phyloP scores from a whole-genome alignment of 2,797 vertebrate species.

The Chlorospingus flavigularis region DNA sequence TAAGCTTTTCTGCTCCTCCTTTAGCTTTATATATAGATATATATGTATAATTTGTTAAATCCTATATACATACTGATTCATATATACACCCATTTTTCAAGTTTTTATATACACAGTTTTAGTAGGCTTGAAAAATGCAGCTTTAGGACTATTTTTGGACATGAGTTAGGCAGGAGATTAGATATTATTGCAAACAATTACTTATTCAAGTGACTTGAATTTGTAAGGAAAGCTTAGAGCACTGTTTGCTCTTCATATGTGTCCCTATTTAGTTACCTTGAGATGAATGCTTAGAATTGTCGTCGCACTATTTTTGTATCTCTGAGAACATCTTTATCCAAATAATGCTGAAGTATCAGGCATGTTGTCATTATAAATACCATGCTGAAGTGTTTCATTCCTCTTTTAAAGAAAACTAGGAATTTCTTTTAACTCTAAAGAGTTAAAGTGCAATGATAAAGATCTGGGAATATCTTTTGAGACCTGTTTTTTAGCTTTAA shows the following conservation, averaged over 20 bases:
- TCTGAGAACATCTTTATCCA: not conserved
- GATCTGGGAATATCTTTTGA: not conserved
- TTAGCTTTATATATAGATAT: not conserved
- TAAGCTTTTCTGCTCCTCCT: not conserved
- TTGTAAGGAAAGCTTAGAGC: not conserved
- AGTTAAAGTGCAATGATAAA: not conserved
- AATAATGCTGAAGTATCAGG: not conserved
- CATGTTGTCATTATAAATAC: not conserved
- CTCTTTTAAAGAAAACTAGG: not conserved
- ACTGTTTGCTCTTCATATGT: not conserved
- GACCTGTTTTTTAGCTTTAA: not conserved
- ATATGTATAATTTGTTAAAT: not conserved
- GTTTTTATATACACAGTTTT: not conserved
- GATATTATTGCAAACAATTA: not conserved
- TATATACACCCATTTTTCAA: not conserved
- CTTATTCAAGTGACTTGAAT: not conserved
- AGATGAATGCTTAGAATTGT: not conserved
- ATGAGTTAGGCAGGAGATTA: not conserved
- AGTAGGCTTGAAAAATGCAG: not conserved
- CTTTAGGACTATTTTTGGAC: not conserved
- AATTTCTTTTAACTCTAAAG: not conserved
- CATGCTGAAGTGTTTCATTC: not conserved
- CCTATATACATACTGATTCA: not conserved
- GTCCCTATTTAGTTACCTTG: not conserved
- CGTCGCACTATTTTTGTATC: not conserved